These are phyloP conservation scores for fruit fly (Drosophila melanogaster) DNA, from an alignment of 1,140 invertebrate genomes.

Conservation along the genomic window DNA sequence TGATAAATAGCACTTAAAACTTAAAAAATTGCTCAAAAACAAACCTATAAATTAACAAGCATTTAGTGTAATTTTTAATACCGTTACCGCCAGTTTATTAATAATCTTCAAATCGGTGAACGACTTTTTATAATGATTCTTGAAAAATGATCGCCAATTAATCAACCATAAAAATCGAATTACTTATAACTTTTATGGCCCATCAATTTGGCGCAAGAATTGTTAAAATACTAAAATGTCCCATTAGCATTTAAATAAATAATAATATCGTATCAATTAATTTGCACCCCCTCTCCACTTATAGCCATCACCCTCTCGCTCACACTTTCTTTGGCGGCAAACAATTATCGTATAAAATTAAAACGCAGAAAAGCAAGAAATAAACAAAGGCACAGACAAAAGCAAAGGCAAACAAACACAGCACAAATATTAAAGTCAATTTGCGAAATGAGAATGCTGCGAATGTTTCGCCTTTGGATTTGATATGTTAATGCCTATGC, in stretches of 20 bases:
- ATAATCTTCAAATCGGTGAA: constrained; percentile 10
- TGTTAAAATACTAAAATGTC: constrained; percentile 41
- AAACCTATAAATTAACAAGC: background rate
- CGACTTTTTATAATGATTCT: constrained; percentile 18
- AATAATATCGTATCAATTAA: constrained; percentile 53
- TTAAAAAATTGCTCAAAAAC: background rate
- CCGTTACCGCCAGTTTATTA: background rate
- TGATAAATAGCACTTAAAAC: too few species aligned
- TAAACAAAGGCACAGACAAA: constrained; percentile 40
- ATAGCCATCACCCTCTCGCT: too few species aligned
- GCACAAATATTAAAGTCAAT: constrained; percentile 78
- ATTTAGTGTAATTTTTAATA: constrained; percentile 3
- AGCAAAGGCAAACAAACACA: constrained; percentile 43
- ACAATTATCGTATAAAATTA: constrained; percentile 63
- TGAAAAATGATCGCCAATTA: constrained; percentile 30
- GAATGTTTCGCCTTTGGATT: constrained; percentile 64
- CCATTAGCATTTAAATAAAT: constrained; percentile 42
- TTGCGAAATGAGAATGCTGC: constrained; percentile 77
- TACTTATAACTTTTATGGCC: constrained; percentile 43
- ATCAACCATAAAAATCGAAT: constrained; percentile 42
- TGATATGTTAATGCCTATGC: constrained; percentile 77
- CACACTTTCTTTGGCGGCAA: constrained; percentile 21
- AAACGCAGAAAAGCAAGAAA: constrained; percentile 62
- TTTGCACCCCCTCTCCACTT: constrained; percentile 17
- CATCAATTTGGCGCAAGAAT: constrained; percentile 31